Evolutionary conservation across 2,888 invertebrate species (phyloP).

Genomic region (Gisinianus flammeolus): DNA sequence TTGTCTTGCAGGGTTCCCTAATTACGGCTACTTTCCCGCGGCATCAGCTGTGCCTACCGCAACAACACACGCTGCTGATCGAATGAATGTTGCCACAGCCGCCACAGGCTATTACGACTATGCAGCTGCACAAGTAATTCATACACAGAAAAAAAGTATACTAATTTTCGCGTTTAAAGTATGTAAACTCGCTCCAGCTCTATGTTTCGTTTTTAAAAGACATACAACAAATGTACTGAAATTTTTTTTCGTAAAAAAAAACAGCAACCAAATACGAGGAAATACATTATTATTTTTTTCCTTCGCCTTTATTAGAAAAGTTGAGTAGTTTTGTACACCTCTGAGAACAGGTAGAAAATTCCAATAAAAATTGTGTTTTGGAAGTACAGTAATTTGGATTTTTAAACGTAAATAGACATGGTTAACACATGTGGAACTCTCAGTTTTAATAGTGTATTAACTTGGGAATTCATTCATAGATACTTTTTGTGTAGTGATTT

Average conservation of each 20-base stretch:
- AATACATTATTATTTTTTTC: too few relatives aligned
- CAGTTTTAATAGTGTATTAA: too few relatives aligned
- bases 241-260: neutral
- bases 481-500: too few relatives aligned
- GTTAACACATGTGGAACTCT: too few relatives aligned
- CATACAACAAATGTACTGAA: neutral
- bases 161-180: neutral
- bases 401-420: too few relatives aligned
- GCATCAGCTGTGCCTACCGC: constrained; percentile 67
- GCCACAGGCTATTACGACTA: constrained; percentile 60
- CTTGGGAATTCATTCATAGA: too few relatives aligned
- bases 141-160: constrained; percentile 8
- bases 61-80: constrained; percentile 59
- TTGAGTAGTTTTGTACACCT: too few relatives aligned
- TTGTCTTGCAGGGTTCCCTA: constrained; percentile 63
- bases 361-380: too few relatives aligned
- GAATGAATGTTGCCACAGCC: constrained; percentile 62
- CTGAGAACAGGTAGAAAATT: too few relatives aligned
- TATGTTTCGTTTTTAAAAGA: neutral
- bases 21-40: constrained; percentile 64
- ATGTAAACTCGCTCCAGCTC: neutral
- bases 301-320: too few relatives aligned
- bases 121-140: constrained; percentile 57
- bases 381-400: too few relatives aligned
- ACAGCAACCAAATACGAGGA: neutral